A percentile compares a stretch with the other conserved stretches of the same genome.
Evolutionary conservation across 23 tunicate species (phyloP).

Genomic region (Ciona savignyi): DNA sequence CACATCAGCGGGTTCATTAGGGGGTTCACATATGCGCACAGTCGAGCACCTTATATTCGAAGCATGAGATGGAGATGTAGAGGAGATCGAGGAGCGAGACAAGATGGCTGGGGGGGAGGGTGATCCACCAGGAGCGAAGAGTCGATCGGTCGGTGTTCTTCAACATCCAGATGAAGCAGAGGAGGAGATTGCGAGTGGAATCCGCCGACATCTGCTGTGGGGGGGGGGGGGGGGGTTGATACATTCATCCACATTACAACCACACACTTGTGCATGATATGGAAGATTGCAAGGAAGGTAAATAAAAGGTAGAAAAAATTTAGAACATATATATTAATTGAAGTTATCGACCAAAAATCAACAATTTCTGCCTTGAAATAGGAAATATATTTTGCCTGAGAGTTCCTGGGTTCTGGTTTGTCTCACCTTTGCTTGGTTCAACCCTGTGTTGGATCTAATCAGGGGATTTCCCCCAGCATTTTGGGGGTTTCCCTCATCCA

Average conservation of each 20-base stretch:
- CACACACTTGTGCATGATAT: too few relatives aligned
- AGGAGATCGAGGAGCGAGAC: slow-evolving; percentile 55
- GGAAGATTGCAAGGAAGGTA: too few relatives aligned
- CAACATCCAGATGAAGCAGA: slow-evolving; percentile 71
- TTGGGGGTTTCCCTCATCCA: not conserved
- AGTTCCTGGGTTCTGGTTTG: too few relatives aligned
- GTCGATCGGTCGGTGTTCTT: slow-evolving; percentile 47
- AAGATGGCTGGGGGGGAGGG: slow-evolving; percentile 37
- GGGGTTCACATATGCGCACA: too few relatives aligned
- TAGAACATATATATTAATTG: too few relatives aligned
- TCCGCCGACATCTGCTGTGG: slow-evolving; percentile 40
- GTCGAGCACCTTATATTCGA: slow-evolving; percentile 74
- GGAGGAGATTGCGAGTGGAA: slow-evolving; percentile 53
- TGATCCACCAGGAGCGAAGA: slow-evolving; percentile 46
- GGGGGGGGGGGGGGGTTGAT: too few relatives aligned
- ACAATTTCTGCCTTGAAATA: too few relatives aligned
- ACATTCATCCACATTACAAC: too few relatives aligned
- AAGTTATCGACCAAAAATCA: too few relatives aligned
- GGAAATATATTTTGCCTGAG: too few relatives aligned
- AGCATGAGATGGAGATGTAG: slow-evolving; percentile 71
- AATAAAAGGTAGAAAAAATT: too few relatives aligned
- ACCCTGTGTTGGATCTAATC: slow-evolving; percentile 3
- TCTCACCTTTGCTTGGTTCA: not conserved
- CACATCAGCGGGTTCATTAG: too few relatives aligned
- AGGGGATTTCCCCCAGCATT: slow-evolving; percentile 3